A percentile compares a stretch with the other conserved stretches of the same genome.
phyloP scores from a whole-genome alignment of 2,888 invertebrate genomes.

The Cheilosia soror region DNA sequence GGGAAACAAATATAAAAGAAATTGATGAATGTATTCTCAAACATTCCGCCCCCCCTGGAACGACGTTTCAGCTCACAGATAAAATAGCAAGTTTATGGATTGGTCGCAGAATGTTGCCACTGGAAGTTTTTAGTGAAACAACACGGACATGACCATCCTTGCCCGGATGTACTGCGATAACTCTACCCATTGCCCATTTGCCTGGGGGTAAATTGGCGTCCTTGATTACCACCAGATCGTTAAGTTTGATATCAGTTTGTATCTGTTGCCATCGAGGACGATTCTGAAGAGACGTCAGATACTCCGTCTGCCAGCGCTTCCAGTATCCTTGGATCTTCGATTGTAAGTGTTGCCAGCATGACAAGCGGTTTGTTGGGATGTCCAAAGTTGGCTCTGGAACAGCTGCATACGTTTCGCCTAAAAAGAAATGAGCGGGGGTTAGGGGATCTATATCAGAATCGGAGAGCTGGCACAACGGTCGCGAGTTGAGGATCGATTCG shows the following conservation, averaged over 20 bases:
- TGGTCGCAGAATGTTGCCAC: constrained; percentile 1
- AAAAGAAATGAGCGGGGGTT: constrained; percentile 26
- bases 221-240: too few species aligned
- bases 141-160: too few species aligned
- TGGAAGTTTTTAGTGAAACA: neutral
- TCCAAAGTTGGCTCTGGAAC: neutral
- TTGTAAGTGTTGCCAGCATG: constrained; percentile 22
- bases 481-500: constrained; percentile 17
- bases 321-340: constrained; percentile 19
- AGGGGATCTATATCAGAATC: constrained; percentile 20
- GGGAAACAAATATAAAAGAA: too few species aligned
- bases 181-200: too few species aligned
- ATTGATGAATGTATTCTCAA: too few species aligned
- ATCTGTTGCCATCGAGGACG: constrained; percentile 19
- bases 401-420: constrained; percentile 13
- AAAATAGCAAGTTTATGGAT: neutral
- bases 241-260: neutral
- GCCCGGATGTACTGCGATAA: too few species aligned
- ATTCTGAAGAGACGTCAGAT: constrained; percentile 10
- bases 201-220: too few species aligned
- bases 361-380: neutral
- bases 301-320: constrained; percentile 14
- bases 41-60: constrained; percentile 5
- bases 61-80: neutral
- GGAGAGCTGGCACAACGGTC: constrained; percentile 7